Evolutionary conservation across 1,140 invertebrate species (phyloP).

Genomic region (Rhizoglyphus robini): DNA sequence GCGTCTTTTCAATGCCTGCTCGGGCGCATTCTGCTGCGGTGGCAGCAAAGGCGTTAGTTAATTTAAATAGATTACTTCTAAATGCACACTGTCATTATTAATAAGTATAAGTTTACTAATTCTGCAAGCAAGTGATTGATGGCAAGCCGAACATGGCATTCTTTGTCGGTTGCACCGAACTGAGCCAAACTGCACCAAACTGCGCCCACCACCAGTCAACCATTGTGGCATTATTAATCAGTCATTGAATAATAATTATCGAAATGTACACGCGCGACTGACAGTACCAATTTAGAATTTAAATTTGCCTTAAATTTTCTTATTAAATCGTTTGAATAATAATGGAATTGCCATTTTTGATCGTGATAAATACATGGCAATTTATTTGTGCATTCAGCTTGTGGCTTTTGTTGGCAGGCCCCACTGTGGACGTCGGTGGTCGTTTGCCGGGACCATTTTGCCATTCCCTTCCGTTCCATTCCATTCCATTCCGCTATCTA

Average conservation of each 20-base stretch:
- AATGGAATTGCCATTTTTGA: neutral
- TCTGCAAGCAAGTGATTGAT: too few species aligned
- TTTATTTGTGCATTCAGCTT: neutral
- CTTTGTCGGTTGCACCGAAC: too few species aligned
- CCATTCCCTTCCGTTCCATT: neutral
- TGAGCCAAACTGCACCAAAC: too few species aligned
- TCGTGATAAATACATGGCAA: neutral
- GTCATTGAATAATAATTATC: neutral
- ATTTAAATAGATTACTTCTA: neutral
- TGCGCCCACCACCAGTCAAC: too few species aligned
- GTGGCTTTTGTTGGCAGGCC: neutral
- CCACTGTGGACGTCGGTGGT: too few species aligned
- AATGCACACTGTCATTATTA: neutral
- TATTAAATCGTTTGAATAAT: neutral
- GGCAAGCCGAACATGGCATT: too few species aligned
- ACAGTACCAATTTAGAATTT: neutral
- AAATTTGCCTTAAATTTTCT: neutral
- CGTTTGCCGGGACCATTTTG: neutral
- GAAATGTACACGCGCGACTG: too few species aligned
- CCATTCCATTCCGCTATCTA: too few species aligned
- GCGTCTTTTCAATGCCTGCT: too few species aligned
- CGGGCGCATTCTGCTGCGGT: too few species aligned
- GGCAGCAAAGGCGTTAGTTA: too few species aligned
- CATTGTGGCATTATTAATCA: too few species aligned
- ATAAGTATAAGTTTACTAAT: neutral